These are phyloP conservation scores for Microchirus variegatus DNA, from an alignment of 2,797 vertebrate species.

Conservation along the genomic window DNA sequence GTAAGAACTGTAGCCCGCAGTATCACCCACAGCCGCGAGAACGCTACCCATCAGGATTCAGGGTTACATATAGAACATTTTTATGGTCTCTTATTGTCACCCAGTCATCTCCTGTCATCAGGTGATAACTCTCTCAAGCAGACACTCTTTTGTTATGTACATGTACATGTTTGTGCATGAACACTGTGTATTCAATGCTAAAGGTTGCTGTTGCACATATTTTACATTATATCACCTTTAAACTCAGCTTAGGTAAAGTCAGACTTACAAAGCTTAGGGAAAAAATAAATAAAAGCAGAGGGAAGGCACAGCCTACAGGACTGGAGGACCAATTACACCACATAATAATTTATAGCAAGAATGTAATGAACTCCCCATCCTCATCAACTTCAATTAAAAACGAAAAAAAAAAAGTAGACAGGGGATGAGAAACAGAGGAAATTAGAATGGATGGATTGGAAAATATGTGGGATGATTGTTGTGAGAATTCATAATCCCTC, in stretches of 20 bases:
- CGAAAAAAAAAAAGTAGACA: conserved; percentile 35
- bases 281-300: conserved; percentile 70
- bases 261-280: conserved; percentile 44
- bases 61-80: too few relatives aligned
- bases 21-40: too few relatives aligned
- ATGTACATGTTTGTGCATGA: too few relatives aligned
- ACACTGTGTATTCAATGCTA: too few relatives aligned
- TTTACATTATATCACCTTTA: too few relatives aligned
- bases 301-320: conserved; percentile 83
- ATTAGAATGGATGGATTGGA: conserved; percentile 47
- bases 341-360: conserved; percentile 79
- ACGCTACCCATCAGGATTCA: too few relatives aligned
- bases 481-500: conserved; percentile 66
- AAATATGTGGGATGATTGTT: conserved; percentile 78
- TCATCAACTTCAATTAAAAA: conserved; percentile 82
- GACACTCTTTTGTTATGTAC: too few relatives aligned
- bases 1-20: too few relatives aligned
- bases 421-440: conserved; percentile 39
- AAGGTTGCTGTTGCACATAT: too few relatives aligned
- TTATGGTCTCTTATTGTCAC: too few relatives aligned
- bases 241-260: conserved; percentile 6
- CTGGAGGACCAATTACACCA: conserved; percentile 82
- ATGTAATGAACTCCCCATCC: conserved; percentile 81
- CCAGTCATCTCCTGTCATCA: too few relatives aligned
- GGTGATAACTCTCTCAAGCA: too few relatives aligned